Evolutionary conservation across 2,113 vertebrate species (phyloP).

Genomic region (Cnemophilus loriae): DNA sequence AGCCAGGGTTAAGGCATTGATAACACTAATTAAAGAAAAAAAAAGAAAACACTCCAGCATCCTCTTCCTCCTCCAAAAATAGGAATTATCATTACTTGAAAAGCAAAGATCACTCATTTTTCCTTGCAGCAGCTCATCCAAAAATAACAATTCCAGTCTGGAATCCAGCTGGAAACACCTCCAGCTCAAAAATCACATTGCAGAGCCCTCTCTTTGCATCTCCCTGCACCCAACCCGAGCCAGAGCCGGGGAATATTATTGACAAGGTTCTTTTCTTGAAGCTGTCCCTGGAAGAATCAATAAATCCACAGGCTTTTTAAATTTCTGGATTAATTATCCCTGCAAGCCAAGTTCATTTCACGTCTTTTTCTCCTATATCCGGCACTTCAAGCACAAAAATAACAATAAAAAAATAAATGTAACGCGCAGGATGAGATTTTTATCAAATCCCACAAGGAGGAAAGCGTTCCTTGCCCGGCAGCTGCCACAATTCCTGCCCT

Average conservation of each 20-base stretch:
- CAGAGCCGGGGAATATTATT: neutral
- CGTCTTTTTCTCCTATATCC: rapidly evolving
- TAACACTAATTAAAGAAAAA: neutral
- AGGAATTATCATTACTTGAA: neutral
- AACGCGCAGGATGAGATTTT: neutral
- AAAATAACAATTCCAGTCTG: neutral
- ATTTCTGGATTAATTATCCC: neutral
- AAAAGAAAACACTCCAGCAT: neutral
- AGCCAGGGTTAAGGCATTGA: neutral
- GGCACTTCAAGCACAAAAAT: neutral
- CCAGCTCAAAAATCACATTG: neutral
- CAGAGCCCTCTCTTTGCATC: neutral
- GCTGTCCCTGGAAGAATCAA: neutral
- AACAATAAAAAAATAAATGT: neutral
- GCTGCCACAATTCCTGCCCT: neutral
- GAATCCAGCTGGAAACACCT: neutral
- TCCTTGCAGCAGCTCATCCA: neutral
- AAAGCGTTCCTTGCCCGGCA: neutral
- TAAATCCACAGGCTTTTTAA: neutral
- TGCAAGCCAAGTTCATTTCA: neutral
- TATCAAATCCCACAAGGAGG: neutral
- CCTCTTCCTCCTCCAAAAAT: neutral
- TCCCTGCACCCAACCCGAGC: neutral
- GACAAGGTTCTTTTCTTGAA: neutral
- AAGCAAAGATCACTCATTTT: neutral